phyloP scores from a whole-genome alignment of 1,140 invertebrate genomes.

The Neodiprion lecontei region DNA sequence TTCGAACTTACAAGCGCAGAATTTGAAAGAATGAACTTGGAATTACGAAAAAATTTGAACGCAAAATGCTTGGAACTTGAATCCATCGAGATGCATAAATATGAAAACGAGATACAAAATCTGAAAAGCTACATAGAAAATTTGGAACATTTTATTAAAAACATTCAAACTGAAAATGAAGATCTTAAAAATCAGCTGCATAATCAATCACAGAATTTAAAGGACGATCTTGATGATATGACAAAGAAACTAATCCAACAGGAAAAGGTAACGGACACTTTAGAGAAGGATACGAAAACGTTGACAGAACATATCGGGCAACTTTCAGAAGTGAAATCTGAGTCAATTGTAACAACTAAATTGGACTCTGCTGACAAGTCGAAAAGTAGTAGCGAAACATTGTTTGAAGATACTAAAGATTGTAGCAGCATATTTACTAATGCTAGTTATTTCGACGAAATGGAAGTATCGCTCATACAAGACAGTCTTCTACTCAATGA shows the following conservation, averaged over 20 bases:
- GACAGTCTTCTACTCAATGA: constrained; percentile 9
- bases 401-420: constrained; percentile 28
- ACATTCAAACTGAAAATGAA: constrained; percentile 23
- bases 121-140: constrained; percentile 8
- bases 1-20: neutral
- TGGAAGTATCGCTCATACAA: constrained; percentile 27
- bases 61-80: constrained; percentile 10
- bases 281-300: neutral
- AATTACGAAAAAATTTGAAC: neutral
- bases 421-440: constrained; percentile 45
- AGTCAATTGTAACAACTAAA: neutral
- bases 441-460: constrained; percentile 42
- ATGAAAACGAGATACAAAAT: neutral
- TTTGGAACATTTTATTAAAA: constrained; percentile 8
- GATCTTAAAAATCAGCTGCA: constrained; percentile 6
- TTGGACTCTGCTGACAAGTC: neutral
- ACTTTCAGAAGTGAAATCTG: neutral
- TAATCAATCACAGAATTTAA: constrained; percentile 15
- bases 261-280: neutral
- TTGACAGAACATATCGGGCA: neutral
- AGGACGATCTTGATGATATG: constrained; percentile 3
- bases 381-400: neutral
- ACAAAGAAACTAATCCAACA: constrained; percentile 10
- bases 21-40: constrained; percentile 3
- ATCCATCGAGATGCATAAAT: neutral